phyloP scores from a whole-genome alignment of 92 coral and sea anemone genomes.

The Palythoa grandis region DNA sequence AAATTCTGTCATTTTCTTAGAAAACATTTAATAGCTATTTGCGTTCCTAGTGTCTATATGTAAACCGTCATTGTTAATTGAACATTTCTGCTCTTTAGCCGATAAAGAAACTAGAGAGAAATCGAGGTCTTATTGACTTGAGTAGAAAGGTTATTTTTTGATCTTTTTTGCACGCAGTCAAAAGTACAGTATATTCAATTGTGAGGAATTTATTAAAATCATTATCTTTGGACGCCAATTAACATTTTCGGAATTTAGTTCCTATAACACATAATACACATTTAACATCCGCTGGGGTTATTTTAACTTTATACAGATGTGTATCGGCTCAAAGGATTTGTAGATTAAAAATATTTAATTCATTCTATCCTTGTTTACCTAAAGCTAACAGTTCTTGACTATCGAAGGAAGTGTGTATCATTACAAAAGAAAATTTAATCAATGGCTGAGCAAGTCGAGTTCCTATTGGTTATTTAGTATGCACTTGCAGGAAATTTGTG shows the following conservation, averaged over 20 bases:
- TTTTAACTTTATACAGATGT: neutral
- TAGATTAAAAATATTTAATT: neutral
- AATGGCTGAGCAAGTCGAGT: neutral
- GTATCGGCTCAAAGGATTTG: constrained; percentile 4
- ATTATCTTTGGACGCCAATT: constrained; percentile 1
- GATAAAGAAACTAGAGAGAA: neutral
- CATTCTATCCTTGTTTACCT: neutral
- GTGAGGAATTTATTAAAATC: neutral
- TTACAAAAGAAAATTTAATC: constrained; percentile 10
- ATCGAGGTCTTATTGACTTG: neutral
- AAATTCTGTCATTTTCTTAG: neutral
- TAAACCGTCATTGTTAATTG: constrained; percentile 15
- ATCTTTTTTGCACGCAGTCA: neutral
- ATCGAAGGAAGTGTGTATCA: constrained; percentile 20
- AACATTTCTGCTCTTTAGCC: constrained; percentile 9
- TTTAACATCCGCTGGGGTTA: neutral
- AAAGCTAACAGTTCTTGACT: constrained; percentile 23
- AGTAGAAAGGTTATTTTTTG: neutral
- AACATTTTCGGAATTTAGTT: neutral
- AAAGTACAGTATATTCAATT: too few relatives aligned
- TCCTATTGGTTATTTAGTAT: constrained; percentile 11
- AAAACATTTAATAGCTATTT: constrained; percentile 25
- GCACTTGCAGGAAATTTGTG: constrained; percentile 26
- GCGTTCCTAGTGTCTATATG: constrained; percentile 5
- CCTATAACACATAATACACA: neutral